Percentiles rank a stretch among this genome's conserved stretches.
Evolutionary conservation across 1,140 invertebrate genomes (phyloP).

Genomic region (Drosophila pachea): DNA sequence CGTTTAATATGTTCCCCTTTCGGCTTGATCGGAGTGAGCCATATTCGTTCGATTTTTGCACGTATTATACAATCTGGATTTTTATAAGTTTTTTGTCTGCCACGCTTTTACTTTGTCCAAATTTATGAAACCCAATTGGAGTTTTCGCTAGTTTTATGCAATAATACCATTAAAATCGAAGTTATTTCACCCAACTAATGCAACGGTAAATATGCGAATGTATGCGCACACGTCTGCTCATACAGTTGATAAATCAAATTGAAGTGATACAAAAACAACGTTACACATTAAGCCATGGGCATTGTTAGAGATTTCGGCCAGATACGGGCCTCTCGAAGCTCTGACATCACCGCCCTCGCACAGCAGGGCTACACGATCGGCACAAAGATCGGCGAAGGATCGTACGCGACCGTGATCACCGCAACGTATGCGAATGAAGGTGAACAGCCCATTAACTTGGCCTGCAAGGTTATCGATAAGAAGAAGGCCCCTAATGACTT

Average conservation of each 20-base stretch:
- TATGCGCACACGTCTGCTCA: background rate
- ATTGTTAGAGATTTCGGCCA: conserved; percentile 24
- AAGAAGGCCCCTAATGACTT: conserved; percentile 90
- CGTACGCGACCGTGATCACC: conserved; percentile 91
- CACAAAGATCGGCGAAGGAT: conserved; percentile 91
- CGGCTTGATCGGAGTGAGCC: too few species aligned
- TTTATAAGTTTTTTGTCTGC: background rate
- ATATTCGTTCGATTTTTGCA: too few species aligned
- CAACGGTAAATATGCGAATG: conserved; percentile 19
- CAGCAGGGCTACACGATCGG: conserved; percentile 89
- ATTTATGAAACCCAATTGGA: conserved; percentile 25
- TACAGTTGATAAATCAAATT: conserved; percentile 3
- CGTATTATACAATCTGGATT: background rate
- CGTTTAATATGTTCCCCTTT: too few species aligned
- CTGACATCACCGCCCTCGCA: conserved; percentile 87
- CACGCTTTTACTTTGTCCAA: conserved; percentile 26
- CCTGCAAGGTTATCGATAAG: conserved; percentile 93
- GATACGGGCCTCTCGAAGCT: conserved; percentile 84
- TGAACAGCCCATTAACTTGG: conserved; percentile 81
- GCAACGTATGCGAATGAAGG: conserved; percentile 74
- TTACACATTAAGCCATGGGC: conserved; percentile 26
- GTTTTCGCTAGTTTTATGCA: conserved; percentile 22
- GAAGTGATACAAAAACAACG: background rate
- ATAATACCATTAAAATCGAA: conserved; percentile 24
- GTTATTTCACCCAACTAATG: conserved; percentile 25